These are phyloP conservation scores for Clostera curtula DNA, from an alignment of 2,888 invertebrate species.

Conservation along the genomic window DNA sequence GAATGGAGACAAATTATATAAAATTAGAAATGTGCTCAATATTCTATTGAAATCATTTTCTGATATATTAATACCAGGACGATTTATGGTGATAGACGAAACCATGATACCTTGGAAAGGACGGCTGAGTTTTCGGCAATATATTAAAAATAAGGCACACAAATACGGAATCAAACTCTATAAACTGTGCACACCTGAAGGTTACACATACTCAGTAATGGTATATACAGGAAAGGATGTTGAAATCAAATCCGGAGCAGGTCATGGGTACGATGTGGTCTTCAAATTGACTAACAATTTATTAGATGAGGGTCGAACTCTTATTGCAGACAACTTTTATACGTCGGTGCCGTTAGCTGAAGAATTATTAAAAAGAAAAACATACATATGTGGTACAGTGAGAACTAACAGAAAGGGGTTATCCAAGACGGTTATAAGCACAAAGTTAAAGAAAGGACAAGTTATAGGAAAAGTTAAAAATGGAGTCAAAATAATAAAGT, in stretches of 20 bases:
- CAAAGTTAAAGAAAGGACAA: conserved; percentile 21
- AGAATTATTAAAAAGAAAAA: conserved; percentile 10
- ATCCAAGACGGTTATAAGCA: conserved; percentile 13
- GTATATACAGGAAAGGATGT: conserved; percentile 21
- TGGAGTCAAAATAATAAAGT: conserved; percentile 20
- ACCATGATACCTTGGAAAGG: conserved; percentile 26
- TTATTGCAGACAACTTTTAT: conserved; percentile 22
- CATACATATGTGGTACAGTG: conserved; percentile 15
- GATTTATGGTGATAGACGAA: conserved; percentile 2
- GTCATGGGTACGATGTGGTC: background rate
- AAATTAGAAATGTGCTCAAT: conserved; percentile 1
- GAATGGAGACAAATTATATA: background rate
- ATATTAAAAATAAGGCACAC: conserved; percentile 25
- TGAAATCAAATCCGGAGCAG: background rate
- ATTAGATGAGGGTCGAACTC: conserved; percentile 11
- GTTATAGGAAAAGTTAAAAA: conserved; percentile 15
- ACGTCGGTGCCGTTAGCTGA: conserved; percentile 15
- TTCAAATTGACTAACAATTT: conserved; percentile 2
- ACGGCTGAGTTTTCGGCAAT: conserved; percentile 28
- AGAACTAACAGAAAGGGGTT: conserved; percentile 16
- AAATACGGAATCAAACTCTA: conserved; percentile 33
- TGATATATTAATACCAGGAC: background rate
- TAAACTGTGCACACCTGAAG: conserved; percentile 26
- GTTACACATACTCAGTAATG: conserved; percentile 17
- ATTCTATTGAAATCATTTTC: background rate